phyloP scores from a whole-genome alignment of 2,888 invertebrate genomes.

The Metacarcinus magister region DNA sequence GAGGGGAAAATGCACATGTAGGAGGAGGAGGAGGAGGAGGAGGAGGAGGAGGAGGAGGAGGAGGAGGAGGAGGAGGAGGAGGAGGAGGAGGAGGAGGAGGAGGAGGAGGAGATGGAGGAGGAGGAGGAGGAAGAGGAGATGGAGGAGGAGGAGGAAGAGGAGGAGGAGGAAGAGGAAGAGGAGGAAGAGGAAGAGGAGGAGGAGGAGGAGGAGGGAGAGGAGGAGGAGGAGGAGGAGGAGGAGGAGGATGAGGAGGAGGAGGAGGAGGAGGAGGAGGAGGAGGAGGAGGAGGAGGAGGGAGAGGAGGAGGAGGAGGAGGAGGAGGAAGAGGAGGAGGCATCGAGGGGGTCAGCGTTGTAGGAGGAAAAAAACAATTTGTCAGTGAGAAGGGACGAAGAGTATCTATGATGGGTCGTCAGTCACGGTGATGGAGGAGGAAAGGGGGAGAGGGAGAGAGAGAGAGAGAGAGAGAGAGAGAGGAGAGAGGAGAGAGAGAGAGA shows the following conservation, averaged over 20 bases:
- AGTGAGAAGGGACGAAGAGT: too few relatives aligned
- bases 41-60: neutral
- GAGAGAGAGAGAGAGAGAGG: neutral
- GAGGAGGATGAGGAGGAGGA: too few relatives aligned
- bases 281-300: too few relatives aligned
- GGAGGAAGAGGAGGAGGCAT: neutral
- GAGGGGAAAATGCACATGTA: neutral
- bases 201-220: neutral
- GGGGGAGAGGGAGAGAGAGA: neutral
- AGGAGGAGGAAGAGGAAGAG: neutral
- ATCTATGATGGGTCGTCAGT: too few relatives aligned
- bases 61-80: neutral
- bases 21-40: too few relatives aligned
- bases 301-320: slow-evolving; percentile 38
- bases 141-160: neutral
- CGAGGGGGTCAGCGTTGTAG: neutral
- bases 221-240: neutral
- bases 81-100: neutral
- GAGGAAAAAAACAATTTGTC: too few relatives aligned
- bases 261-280: neutral
- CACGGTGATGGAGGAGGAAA: neutral
- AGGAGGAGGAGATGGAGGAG: neutral
- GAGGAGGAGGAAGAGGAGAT: too few relatives aligned
- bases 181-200: neutral
- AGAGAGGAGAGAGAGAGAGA: neutral